Evolutionary conservation across 1,140 invertebrate genomes (phyloP).

Genomic region (Zaprionus tsacasi): DNA sequence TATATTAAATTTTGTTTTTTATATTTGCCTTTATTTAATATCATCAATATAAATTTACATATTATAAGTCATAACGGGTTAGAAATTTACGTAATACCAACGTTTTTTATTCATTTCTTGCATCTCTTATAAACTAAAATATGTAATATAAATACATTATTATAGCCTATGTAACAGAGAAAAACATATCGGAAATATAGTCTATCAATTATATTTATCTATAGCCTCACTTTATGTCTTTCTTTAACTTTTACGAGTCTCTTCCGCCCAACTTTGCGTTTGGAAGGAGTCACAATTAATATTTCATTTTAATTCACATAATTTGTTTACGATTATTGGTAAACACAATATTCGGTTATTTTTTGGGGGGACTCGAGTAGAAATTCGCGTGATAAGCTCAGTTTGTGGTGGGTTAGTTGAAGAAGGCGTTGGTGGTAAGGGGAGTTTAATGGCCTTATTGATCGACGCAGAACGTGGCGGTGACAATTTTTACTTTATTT

Average conservation of each 20-base stretch:
- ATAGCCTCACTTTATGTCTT: conserved; percentile 1
- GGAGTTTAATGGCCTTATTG: conserved; percentile 64
- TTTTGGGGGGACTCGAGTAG: conserved; percentile 50
- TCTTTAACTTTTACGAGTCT: neutral
- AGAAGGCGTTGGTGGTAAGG: neutral
- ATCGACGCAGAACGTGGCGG: conserved; percentile 20
- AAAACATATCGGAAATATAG: neutral
- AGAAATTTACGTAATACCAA: neutral
- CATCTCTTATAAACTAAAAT: neutral
- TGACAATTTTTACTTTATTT: conserved; percentile 10
- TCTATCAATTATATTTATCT: conserved; percentile 25
- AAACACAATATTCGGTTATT: conserved; percentile 44
- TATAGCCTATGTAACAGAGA: neutral
- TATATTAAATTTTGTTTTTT: too few relatives aligned
- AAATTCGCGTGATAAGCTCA: conserved; percentile 64
- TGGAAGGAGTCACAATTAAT: conserved; percentile 42
- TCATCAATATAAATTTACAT: too few relatives aligned
- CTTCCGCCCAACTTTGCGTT: neutral
- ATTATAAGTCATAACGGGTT: fast-evolving
- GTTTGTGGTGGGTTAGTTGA: neutral
- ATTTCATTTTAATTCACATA: conserved; percentile 75
- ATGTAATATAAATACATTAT: neutral
- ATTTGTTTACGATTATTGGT: conserved; percentile 76
- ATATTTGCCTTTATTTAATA: too few relatives aligned
- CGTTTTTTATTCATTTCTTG: neutral